phyloP scores from a whole-genome alignment of 2,888 invertebrate genomes.

The Drosophila birchii region DNA sequence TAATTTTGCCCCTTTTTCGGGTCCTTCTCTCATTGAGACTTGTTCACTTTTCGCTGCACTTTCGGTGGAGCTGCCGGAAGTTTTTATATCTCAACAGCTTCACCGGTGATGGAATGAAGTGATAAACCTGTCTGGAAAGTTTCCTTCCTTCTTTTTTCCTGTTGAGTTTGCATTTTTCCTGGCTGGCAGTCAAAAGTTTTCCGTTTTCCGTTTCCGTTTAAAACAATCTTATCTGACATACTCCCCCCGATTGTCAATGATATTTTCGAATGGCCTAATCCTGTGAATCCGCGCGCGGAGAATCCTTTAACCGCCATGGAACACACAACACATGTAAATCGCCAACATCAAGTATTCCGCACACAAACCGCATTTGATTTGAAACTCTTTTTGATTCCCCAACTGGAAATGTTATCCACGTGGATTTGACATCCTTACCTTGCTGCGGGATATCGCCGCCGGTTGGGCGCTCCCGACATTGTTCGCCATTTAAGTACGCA shows the following conservation, averaged over 20 bases:
- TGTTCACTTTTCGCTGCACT: conserved; percentile 46
- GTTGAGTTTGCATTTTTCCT: conserved; percentile 58
- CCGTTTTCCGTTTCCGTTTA: conserved; percentile 27
- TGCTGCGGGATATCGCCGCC: conserved; percentile 8
- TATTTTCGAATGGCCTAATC: conserved; percentile 26
- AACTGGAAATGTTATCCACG: conserved; percentile 32
- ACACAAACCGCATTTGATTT: conserved; percentile 48
- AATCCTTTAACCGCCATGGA: conserved; percentile 17
- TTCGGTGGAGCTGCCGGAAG: conserved; percentile 20
- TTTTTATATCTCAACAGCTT: conserved; percentile 51
- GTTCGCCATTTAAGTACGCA: conserved; percentile 54
- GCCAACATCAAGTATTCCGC: conserved; percentile 57
- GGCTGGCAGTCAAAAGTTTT: conserved; percentile 11
- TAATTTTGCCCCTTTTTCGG: conserved; percentile 52
- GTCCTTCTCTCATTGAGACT: conserved; percentile 56
- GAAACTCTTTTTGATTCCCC: conserved; percentile 35
- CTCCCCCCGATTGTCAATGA: conserved; percentile 27
- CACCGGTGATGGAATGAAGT: conserved; percentile 69
- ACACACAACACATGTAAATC: conserved; percentile 56
- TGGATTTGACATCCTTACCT: conserved; percentile 29
- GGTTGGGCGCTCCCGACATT: conserved; percentile 31
- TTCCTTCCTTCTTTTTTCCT: conserved; percentile 53
- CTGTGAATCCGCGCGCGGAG: conserved; percentile 13
- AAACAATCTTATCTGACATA: conserved; percentile 51
- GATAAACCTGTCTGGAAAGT: conserved; percentile 81